Evolutionary conservation across 2,797 vertebrate species (phyloP).

Genomic region (Halcyon leucocephala): DNA sequence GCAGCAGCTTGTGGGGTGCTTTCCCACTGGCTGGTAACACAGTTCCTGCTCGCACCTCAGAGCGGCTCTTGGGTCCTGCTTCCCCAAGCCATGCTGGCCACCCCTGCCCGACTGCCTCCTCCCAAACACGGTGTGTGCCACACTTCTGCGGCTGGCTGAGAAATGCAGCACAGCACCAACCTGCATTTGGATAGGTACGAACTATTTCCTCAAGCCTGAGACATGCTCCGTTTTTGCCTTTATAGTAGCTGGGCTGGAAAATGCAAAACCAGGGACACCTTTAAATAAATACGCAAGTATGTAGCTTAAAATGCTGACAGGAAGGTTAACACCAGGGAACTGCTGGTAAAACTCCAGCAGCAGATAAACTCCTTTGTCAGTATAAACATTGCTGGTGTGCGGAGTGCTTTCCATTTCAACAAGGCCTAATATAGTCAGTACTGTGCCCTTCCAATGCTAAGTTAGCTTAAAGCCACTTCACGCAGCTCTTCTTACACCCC

Average conservation of each 20-base stretch:
- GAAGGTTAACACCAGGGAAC: neutral
- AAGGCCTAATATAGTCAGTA: neutral
- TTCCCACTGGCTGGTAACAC: neutral
- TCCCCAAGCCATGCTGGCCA: fast-evolving
- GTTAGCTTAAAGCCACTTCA: neutral
- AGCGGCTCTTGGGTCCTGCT: neutral
- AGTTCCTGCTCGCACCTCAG: neutral
- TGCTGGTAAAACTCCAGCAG: neutral
- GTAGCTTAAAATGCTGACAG: neutral
- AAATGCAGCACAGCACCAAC: neutral
- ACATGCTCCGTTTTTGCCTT: neutral
- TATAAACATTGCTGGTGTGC: fast-evolving
- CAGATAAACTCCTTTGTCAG: neutral
- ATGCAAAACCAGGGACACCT: neutral
- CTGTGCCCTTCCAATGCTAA: neutral
- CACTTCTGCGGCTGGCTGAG: neutral
- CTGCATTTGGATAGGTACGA: neutral
- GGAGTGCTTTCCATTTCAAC: neutral
- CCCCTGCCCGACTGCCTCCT: neutral
- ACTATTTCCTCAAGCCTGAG: neutral
- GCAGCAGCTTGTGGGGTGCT: neutral
- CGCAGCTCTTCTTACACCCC: neutral
- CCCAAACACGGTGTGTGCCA: fast-evolving
- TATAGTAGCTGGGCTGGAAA: neutral
- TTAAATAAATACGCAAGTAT: neutral